phyloP scores from a whole-genome alignment of 2,113 vertebrate species.

The Peromyscus maniculatus region DNA sequence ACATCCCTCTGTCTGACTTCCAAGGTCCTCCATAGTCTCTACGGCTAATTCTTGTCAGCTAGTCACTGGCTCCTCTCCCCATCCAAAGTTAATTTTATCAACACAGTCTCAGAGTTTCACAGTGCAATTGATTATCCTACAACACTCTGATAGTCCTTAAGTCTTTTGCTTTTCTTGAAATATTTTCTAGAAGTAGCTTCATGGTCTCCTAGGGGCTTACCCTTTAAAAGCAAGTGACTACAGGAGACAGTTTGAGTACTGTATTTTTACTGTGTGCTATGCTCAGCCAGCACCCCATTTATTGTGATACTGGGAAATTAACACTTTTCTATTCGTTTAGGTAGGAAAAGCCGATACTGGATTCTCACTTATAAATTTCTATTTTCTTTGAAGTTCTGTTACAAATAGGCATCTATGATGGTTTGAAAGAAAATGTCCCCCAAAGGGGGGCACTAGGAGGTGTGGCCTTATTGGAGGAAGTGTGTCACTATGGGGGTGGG shows the following conservation, averaged over 20 bases:
- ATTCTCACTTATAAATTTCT: background rate
- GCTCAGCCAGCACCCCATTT: background rate
- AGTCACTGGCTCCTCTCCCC: no score
- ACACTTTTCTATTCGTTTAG: background rate
- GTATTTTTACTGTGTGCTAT: background rate
- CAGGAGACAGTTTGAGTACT: background rate
- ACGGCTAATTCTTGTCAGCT: background rate
- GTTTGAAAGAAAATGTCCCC: background rate
- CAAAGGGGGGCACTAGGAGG: background rate
- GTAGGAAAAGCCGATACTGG: background rate
- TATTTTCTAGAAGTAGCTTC: background rate
- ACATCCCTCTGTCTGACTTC: background rate
- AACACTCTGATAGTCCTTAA: background rate
- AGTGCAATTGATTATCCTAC: background rate
- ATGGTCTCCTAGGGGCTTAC: background rate
- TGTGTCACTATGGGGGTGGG: background rate
- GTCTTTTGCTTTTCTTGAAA: background rate
- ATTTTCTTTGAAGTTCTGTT: background rate
- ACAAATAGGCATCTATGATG: background rate
- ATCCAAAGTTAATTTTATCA: background rate
- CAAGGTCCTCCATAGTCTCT: background rate
- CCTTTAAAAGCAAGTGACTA: background rate
- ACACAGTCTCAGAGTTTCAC: background rate
- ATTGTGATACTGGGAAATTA: background rate
- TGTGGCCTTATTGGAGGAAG: background rate